Evolutionary conservation across 2,113 vertebrate genomes (phyloP).

Genomic region (Capra hircus): DNA sequence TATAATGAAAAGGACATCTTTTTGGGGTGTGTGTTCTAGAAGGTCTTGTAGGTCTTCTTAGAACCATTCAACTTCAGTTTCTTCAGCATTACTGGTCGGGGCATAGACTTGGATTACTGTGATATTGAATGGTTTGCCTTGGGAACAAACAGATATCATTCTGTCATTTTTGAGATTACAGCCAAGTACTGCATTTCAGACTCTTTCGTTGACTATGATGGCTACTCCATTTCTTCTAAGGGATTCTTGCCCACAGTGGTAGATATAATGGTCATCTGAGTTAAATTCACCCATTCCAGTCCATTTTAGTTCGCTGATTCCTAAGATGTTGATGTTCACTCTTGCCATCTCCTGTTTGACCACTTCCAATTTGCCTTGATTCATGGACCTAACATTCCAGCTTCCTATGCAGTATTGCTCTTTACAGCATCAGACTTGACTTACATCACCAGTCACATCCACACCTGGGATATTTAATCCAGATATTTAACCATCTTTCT

Average conservation of each 20-base stretch:
- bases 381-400: background rate
- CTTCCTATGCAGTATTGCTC: background rate
- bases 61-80: background rate
- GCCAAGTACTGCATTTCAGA: background rate
- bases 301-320: background rate
- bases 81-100: background rate
- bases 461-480: background rate
- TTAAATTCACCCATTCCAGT: background rate
- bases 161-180: background rate
- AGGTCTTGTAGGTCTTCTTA: background rate
- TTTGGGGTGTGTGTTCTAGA: background rate
- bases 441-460: background rate
- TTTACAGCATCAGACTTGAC: background rate
- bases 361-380: background rate
- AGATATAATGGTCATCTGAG: background rate
- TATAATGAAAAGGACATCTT: background rate
- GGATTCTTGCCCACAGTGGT: background rate
- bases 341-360: background rate
- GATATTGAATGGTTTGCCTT: background rate
- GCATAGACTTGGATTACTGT: background rate
- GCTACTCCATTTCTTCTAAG: background rate
- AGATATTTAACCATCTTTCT: background rate
- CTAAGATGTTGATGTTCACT: background rate
- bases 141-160: background rate
- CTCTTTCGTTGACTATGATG: background rate